Evolutionary conservation across 2,113 vertebrate genomes (phyloP).

Genomic region (Cervus canadensis): DNA sequence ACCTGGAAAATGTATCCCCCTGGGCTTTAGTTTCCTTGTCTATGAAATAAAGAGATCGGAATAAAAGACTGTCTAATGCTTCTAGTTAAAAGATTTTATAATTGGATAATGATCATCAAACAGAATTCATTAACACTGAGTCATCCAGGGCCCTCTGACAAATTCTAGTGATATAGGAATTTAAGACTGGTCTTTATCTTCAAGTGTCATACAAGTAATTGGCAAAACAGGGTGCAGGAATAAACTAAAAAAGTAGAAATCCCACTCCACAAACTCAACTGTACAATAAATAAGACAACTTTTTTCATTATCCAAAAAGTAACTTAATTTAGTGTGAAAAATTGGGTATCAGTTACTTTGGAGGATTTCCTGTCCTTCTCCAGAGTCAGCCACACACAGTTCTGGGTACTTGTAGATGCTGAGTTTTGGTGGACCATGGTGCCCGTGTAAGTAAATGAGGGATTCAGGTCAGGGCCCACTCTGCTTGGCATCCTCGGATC

Average conservation of each 20-base stretch:
- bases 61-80: slow-evolving; percentile 28
- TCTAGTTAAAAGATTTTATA: slow-evolving; percentile 7
- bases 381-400: background rate
- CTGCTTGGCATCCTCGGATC: background rate
- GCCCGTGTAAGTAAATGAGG: background rate
- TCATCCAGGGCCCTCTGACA: background rate
- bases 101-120: slow-evolving; percentile 6
- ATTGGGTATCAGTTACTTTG: background rate
- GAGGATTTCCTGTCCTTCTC: background rate
- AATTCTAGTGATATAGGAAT: background rate
- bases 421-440: background rate
- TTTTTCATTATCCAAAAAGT: background rate
- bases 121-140: slow-evolving; percentile 1
- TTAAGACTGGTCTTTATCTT: background rate
- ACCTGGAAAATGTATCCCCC: background rate
- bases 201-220: background rate
- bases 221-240: background rate
- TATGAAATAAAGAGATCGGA: slow-evolving; percentile 32
- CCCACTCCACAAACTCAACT: background rate
- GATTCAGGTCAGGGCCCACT: background rate
- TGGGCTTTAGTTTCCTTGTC: slow-evolving; percentile 9
- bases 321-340: background rate
- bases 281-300: background rate
- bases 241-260: background rate
- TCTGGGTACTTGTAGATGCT: background rate